These are phyloP conservation scores for rabbit (Oryctolagus cuniculus) DNA, from an alignment of 2,113 vertebrate genomes.

Conservation along the genomic window mOryCun1.1 NC_091436.1:30952501-30953000, in stretches of 20 bases:
- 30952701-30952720: background rate
- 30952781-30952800: background rate
- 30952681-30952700: background rate
- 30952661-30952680: background rate
- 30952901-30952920: background rate
- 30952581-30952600: background rate
- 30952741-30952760: background rate
- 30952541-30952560: no score
- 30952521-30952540: no score
- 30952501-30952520: no score
- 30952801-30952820: background rate
- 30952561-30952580: no score
- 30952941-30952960: background rate
- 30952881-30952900: background rate
- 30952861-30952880: background rate
- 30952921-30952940: background rate
- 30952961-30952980: background rate
- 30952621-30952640: background rate
- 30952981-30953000: no score
- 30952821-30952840: background rate
- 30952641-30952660: background rate
- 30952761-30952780: background rate
- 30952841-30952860: background rate
- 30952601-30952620: background rate
- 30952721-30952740: background rate